Percentiles rank a stretch among this genome's conserved stretches.
These are phyloP conservation scores for Cheirogaleus major DNA, from an alignment of 2,797 vertebrate species.

Conservation along the genomic window DNA sequence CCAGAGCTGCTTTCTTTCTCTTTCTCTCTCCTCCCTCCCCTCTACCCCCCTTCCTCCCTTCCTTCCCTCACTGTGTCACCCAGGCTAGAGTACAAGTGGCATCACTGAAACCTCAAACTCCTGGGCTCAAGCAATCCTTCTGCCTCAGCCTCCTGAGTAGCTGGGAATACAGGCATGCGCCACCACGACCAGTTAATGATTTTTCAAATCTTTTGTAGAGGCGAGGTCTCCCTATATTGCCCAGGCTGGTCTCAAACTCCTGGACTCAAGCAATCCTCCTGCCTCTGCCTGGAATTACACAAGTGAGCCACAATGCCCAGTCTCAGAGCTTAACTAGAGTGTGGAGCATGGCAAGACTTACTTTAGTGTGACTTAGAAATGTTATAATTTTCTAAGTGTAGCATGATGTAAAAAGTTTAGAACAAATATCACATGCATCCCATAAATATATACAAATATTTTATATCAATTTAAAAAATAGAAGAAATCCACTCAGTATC, in stretches of 20 bases:
- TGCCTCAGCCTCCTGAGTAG: too few species aligned
- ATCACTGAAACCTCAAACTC: too few species aligned
- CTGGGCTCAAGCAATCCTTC: too few species aligned
- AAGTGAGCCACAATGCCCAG: too few species aligned
- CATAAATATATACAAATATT: too few species aligned
- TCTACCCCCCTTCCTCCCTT: too few species aligned
- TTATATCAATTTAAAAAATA: background rate
- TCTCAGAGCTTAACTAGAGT: background rate
- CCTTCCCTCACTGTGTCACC: background rate
- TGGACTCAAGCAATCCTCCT: background rate
- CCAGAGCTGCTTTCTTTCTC: background rate
- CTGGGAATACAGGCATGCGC: background rate
- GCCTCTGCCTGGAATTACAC: background rate
- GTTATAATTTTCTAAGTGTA: background rate
- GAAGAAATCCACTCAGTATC: background rate
- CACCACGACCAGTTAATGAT: background rate
- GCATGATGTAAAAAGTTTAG: background rate
- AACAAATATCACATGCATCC: background rate
- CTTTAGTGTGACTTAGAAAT: background rate
- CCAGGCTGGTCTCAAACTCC: too few species aligned
- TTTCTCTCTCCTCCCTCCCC: too few species aligned
- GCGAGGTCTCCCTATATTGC: background rate
- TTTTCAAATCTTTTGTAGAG: background rate
- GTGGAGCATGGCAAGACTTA: background rate
- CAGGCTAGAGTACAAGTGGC: too few species aligned